A percentile compares a stretch with the other conserved stretches of the same genome.
phyloP scores from a whole-genome alignment of 2,113 vertebrate species.

The Elephas maximus region DNA sequence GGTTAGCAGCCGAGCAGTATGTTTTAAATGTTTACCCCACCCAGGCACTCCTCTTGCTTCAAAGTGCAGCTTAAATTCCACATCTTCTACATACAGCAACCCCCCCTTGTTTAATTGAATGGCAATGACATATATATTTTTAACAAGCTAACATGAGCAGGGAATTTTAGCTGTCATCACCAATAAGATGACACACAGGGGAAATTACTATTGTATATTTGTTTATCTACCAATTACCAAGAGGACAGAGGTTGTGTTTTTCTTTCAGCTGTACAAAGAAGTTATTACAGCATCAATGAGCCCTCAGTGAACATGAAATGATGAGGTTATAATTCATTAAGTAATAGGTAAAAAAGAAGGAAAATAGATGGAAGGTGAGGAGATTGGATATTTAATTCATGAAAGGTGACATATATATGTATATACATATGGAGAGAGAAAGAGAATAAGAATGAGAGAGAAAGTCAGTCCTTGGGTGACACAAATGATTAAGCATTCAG shows the following conservation, averaged over 20 bases:
- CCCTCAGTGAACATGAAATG: not conserved
- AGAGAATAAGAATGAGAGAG: not conserved
- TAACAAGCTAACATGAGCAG: not conserved
- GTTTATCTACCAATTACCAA: not conserved
- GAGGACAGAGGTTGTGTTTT: not conserved
- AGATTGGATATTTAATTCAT: conserved; percentile 14
- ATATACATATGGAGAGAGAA: not conserved
- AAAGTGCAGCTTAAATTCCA: not conserved
- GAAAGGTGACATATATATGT: not conserved
- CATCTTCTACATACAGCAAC: not conserved
- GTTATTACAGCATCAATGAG: not conserved
- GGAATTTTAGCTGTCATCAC: not conserved
- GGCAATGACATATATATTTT: not conserved
- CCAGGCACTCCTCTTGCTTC: not conserved
- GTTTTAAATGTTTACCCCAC: not conserved
- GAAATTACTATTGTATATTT: not conserved
- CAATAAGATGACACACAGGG: not conserved
- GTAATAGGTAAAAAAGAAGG: not conserved
- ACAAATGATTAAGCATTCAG: too few relatives aligned
- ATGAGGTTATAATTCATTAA: not conserved
- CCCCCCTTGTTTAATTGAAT: not conserved
- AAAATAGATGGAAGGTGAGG: not conserved
- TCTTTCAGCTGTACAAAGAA: not conserved
- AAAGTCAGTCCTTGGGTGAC: too few relatives aligned
- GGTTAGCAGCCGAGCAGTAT: not conserved